These are phyloP conservation scores for Chanos chanos DNA, from an alignment of 2,797 vertebrate genomes.

Conservation along the genomic window DNA sequence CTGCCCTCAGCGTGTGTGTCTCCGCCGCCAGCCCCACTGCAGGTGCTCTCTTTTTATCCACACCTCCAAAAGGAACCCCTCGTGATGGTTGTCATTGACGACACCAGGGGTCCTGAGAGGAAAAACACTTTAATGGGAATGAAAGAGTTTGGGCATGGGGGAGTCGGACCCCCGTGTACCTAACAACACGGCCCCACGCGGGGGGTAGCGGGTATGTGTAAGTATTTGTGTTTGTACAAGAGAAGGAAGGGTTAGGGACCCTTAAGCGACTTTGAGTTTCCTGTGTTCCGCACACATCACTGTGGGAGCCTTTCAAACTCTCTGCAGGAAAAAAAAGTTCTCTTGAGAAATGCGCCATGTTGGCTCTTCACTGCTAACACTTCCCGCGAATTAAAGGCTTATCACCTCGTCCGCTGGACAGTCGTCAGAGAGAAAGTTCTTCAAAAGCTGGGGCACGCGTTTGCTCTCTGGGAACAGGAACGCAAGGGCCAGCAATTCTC, in stretches of 20 bases:
- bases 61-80: conserved; percentile 42
- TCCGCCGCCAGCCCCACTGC: conserved; percentile 60
- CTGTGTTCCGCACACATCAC: conserved; percentile 26
- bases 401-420: conserved; percentile 49
- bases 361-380: conserved; percentile 4
- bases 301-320: conserved; percentile 10
- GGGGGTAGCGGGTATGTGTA: conserved; percentile 36
- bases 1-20: conserved; percentile 6
- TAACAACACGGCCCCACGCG: conserved; percentile 59
- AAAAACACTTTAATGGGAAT: conserved; percentile 68
- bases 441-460: no score
- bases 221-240: conserved; percentile 27
- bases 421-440: no score
- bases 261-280: conserved; percentile 21
- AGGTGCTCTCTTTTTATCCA: conserved; percentile 76
- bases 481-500: no score
- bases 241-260: conserved; percentile 49
- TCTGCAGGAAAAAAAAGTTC: conserved; percentile 12
- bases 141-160: conserved; percentile 34
- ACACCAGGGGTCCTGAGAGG: conserved; percentile 56
- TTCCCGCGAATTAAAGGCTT: conserved; percentile 8
- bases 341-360: conserved; percentile 2
- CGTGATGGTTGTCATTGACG: conserved; percentile 47
- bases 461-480: no score
- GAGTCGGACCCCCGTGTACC: conserved; percentile 51